Conservation (phyloP, 2,888 invertebrate genomes). For the Tachystola acroxantha region DNA sequence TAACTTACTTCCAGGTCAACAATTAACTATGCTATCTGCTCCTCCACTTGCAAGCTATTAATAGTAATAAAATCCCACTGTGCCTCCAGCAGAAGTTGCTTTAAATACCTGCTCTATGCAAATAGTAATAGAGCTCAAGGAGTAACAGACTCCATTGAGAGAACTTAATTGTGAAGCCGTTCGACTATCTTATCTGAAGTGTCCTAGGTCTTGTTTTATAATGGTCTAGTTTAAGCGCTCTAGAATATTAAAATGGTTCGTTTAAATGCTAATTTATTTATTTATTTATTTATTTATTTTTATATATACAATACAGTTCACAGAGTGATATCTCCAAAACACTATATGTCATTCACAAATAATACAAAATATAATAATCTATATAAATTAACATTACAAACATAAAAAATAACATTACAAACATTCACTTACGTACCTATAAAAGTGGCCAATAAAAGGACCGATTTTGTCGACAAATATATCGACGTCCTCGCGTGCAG, state of each 20-base stretch:
- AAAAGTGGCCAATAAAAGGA: too few species aligned
- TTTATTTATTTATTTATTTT: too few species aligned
- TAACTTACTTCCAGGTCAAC: constrained; percentile 1
- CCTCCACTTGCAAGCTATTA: neutral
- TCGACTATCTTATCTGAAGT: neutral
- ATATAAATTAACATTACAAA: too few species aligned
- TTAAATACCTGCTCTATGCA: constrained; percentile 1
- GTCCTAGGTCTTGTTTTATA: neutral
- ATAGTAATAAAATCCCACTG: constrained; percentile 2
- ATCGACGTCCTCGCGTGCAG: too few species aligned
- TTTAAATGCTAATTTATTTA: too few species aligned
- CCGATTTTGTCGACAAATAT: too few species aligned
- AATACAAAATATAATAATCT: too few species aligned
- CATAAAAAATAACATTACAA: too few species aligned
- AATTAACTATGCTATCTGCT: constrained; percentile 2
- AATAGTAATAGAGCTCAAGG: neutral
- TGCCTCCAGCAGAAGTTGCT: neutral
- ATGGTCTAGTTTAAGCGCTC: neutral
- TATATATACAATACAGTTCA: too few species aligned
- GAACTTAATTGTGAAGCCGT: constrained; percentile 5
- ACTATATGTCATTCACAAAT: too few species aligned
- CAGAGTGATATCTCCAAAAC: too few species aligned
- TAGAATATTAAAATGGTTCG: neutral
- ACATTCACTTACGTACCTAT: too few species aligned
- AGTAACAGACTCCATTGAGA: neutral